Evolutionary conservation across 2,888 invertebrate species (phyloP), one percentile per base, ranked within the genome.

Genomic region (Neocrepidodera transversa): DNA sequence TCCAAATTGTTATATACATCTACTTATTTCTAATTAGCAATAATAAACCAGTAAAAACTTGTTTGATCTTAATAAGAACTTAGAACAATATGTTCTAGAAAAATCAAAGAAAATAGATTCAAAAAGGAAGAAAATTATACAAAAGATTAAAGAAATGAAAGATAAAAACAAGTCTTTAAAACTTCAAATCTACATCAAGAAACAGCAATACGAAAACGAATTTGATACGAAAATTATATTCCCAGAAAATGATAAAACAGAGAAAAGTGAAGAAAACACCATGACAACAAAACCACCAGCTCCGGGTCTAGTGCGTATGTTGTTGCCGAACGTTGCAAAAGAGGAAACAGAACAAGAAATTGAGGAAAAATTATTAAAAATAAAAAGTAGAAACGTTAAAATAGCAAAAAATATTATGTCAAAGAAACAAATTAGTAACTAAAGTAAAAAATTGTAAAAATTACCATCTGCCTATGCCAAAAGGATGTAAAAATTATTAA

Each of bases 121-220:
- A 18, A 23, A 3, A 23, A 18, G 2, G 20, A n/a, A 11, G 42
- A n/a, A 3, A 4, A 2, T 42, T 6, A 8, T 13, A 13, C 5
- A 3, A 11, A 4, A 10, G 6, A 10, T 42, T 18, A 2, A 4
- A 8, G 1, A 5, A n/a, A 3, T 42, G 1, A 42, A 42, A 13
- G 42, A 20, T 3, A 42, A 6, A 23, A 42, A 20, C 20, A 42
- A 18, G 13, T 20, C 20, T 23, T 13, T 42, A 23, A 18, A 42
- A 23, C 18, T 42, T 20, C 42, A 42, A 16, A 3, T 20, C n/a
- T 11, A 42, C 20, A 42, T 42, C 42, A 23, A 4, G 11, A 6
- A 11, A 20, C 11, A n/a, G 20, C 42, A 42, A 42, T 42, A 42
- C 20, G 42, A 42, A 16, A 20, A 6, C n/a, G 42, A 42, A 6